Evolutionary conservation across 2,888 invertebrate genomes (phyloP), one percentile per base, ranked within the genome.

Genomic region (Cataglyphis livida): DNA sequence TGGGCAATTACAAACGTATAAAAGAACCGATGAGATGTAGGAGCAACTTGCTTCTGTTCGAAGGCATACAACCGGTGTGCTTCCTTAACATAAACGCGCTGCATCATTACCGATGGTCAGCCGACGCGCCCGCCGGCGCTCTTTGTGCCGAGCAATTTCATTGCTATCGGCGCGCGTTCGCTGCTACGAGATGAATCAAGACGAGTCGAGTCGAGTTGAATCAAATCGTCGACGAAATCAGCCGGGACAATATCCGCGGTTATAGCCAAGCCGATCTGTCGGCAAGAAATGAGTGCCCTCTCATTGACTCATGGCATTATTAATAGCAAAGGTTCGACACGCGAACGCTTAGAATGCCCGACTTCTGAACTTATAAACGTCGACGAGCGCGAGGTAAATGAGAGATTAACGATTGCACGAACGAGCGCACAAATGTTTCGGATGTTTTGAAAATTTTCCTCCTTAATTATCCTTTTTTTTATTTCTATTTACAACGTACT

Each of bases 131-230:
- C 88, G 92, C 92, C 59, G 92, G 93, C 91, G 85, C 88, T 92
- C 92, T 92, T 92, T 93, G 91, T 91, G 88, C 90, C 89, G 87
- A 84, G 87, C 91, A 92, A 92, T 93, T 93, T 92, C 92, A 91
- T 91, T 91, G 91, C 92, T 92, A 92, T 92, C 91, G 90, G 90
- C 87, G 91, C 85, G 81, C 83, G 75, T 65, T 83, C 84, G 87
- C 81, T 76, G 57, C 12, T 76, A 25, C 51, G 51, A 81, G 87
- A 82, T 84, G 73, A 76, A 41, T 59, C 79, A 81, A 81, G 83
- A 81, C 78, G 82, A 87, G 87, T 86, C 84, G 82, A 79, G 87
- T 83, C 87, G 74, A 73, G 62, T 64, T 83, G 82, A 79, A 83
- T 81, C 82, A 81, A 89, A 87, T 87, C 87, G 81, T 78, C 76